A percentile compares a stretch with the other conserved stretches of the same genome.
Conservation (phyloP, 2,113 vertebrate genomes). For the Prionailurus bengalensis region DNA sequence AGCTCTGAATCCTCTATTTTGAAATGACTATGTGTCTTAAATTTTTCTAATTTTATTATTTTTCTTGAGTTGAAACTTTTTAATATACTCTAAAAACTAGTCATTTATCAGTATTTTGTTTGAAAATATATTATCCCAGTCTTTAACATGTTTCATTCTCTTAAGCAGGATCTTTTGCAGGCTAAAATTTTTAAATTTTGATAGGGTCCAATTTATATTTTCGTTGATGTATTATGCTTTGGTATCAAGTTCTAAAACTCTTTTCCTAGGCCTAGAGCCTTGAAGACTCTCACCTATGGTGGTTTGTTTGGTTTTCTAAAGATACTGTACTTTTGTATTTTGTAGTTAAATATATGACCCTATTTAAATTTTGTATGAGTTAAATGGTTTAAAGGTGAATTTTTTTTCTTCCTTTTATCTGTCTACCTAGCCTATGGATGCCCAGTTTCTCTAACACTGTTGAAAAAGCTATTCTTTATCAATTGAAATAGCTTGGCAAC, state of each 20-base stretch:
- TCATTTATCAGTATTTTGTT: not conserved
- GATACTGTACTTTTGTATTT: not conserved
- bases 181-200: not conserved
- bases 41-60: not conserved
- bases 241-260: not conserved
- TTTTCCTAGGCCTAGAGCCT: not conserved
- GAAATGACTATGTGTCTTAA: not conserved
- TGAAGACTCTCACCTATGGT: not conserved
- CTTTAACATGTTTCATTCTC: not conserved
- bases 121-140: not conserved
- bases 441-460: not conserved
- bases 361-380: not conserved
- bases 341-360: not conserved
- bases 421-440: not conserved
- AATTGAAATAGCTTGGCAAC: not conserved
- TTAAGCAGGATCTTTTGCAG: not conserved
- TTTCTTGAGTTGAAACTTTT: not conserved
- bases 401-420: not conserved
- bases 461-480: not conserved
- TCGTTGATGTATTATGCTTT: not conserved
- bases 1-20: not conserved
- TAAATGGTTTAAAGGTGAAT: not conserved
- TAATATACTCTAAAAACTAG: not conserved
- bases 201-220: not conserved
- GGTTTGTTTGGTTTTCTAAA: not conserved